A percentile compares a stretch with the other conserved stretches of the same genome.
Evolutionary conservation across 1,140 invertebrate genomes (phyloP).

Genomic region (Goniozus legneri): DNA sequence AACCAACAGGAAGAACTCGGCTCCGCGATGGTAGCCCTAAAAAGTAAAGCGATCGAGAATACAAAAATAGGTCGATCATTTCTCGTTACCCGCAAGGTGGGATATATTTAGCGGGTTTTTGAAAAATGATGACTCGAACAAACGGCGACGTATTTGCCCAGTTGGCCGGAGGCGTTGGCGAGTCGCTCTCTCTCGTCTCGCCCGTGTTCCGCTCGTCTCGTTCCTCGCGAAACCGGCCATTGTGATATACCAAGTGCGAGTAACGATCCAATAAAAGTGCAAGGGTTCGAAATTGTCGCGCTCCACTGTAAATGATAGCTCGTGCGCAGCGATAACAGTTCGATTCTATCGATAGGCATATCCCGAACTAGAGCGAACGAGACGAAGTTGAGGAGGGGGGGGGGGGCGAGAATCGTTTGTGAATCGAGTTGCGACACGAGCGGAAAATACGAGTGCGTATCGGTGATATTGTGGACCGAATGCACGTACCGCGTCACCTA

Average conservation of each 20-base stretch:
- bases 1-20: no score
- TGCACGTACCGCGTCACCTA: no score
- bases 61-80: constrained; percentile 22
- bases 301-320: constrained; percentile 12
- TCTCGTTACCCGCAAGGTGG: no score
- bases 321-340: constrained; percentile 4
- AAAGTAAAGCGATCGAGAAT: constrained; percentile 28
- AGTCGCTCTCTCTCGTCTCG: constrained; percentile 11
- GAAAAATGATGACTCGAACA: constrained; percentile 35
- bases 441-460: no score
- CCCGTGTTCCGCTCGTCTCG: no score
- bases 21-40: no score
- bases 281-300: constrained; percentile 24
- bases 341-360: neutral
- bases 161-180: constrained; percentile 19
- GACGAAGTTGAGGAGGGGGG: no score
- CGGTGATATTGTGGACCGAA: no score
- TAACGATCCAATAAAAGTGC: constrained; percentile 34
- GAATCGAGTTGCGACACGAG: no score
- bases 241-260: constrained; percentile 27
- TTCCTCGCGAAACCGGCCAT: constrained; percentile 9
- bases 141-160: constrained; percentile 30
- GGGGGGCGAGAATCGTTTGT: no score
- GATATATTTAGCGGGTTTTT: no score
- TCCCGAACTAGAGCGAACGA: no score